Conservation (phyloP, 2,113 vertebrate genomes). For the Erythrolamprus reginae region DNA sequence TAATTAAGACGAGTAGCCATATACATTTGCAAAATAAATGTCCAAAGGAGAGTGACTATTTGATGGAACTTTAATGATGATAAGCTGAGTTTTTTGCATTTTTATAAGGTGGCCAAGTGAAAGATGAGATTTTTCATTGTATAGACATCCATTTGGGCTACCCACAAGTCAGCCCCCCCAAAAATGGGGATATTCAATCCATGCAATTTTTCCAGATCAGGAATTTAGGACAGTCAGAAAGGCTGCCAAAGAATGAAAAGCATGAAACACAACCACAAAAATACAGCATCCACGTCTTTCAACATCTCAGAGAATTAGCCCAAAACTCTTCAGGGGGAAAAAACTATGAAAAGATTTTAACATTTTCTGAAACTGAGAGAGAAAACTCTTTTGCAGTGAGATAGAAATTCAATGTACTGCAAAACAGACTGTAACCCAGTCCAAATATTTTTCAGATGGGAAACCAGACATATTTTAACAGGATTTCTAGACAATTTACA, state of each 20-base stretch:
- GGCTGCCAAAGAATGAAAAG: not conserved
- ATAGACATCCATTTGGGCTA: not conserved
- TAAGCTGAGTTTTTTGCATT: not conserved
- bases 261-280: not conserved
- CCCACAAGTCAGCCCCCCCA: not conserved
- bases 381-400: not conserved
- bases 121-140: not conserved
- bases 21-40: not conserved
- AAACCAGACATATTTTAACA: not conserved
- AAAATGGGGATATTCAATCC: not conserved
- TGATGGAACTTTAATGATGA: not conserved
- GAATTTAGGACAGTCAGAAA: not conserved
- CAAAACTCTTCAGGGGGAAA: not conserved
- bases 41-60: not conserved
- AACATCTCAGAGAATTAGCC: not conserved
- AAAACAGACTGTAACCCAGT: conserved; percentile 12
- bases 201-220: not conserved
- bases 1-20: not conserved
- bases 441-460: conserved; percentile 32
- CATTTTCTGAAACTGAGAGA: not conserved
- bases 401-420: not conserved
- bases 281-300: not conserved
- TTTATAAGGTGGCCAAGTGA: not conserved
- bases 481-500: not conserved
- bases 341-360: not conserved